Conservation (phyloP, 2,797 vertebrate species). For the Melanotaenia maccullochi region DNA sequence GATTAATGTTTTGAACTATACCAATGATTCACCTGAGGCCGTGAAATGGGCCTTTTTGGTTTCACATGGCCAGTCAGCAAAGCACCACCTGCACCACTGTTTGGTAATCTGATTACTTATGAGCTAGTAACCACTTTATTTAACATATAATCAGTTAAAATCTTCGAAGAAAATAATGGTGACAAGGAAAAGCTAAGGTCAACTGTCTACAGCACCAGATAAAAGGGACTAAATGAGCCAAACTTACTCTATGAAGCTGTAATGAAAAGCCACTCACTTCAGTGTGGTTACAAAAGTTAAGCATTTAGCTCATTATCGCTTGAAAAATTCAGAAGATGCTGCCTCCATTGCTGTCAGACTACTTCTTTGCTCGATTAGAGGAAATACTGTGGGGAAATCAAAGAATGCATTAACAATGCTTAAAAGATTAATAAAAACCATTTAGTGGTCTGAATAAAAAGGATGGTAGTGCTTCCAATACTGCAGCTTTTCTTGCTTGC, state of each 20-base stretch:
- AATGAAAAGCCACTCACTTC: background rate
- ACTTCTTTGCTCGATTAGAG: constrained; percentile 15
- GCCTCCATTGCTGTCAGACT: constrained; percentile 18
- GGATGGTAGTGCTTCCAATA: background rate
- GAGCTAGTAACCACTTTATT: constrained; percentile 19
- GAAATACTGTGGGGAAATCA: constrained; percentile 42
- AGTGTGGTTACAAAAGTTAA: constrained; percentile 11
- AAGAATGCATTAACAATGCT: background rate
- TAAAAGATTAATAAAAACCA: constrained; percentile 21
- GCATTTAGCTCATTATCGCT: constrained; percentile 42
- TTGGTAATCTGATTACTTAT: constrained; percentile 36
- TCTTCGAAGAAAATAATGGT: background rate
- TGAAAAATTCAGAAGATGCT: constrained; percentile 9
- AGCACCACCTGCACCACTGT: constrained; percentile 30
- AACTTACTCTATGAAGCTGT: background rate
- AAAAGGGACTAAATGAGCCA: background rate
- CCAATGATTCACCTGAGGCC: background rate
- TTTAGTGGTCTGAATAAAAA: background rate
- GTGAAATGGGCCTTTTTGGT: constrained; percentile 3
- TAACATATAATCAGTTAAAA: background rate
- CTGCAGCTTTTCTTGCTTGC: background rate
- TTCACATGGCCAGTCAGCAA: constrained; percentile 21
- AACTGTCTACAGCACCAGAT: background rate
- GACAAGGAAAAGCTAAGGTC: constrained; percentile 7
- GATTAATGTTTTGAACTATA: background rate